Percentiles rank a stretch among this genome's conserved stretches.
Evolutionary conservation across 2,888 invertebrate species (phyloP).

Genomic region (Podabrus alpinus): DNA sequence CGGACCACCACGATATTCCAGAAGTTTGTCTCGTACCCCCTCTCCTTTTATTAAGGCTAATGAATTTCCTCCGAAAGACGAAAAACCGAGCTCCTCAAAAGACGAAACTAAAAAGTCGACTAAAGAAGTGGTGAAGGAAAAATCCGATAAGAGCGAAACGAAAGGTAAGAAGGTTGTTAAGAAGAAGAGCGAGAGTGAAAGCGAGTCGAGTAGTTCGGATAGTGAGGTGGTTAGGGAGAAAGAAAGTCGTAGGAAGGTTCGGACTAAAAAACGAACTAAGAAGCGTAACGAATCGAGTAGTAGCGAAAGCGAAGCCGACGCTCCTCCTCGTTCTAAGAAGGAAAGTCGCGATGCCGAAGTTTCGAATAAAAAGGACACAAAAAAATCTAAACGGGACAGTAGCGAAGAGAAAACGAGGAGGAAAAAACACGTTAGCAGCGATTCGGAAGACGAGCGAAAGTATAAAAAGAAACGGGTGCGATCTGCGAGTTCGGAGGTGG

Average conservation of each 20-base stretch:
- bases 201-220: conserved; percentile 52
- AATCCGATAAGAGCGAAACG: conserved; percentile 32
- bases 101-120: conserved; percentile 53
- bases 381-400: conserved; percentile 56
- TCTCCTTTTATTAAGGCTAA: conserved; percentile 80
- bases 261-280: conserved; percentile 50
- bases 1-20: conserved; percentile 63
- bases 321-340: conserved; percentile 28
- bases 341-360: conserved; percentile 48
- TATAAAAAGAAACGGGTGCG: conserved; percentile 56
- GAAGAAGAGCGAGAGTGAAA: conserved; percentile 54
- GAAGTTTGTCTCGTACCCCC: conserved; percentile 82
- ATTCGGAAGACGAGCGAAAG: conserved; percentile 65
- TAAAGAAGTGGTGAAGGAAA: conserved; percentile 40
- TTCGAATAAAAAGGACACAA: conserved; percentile 57
- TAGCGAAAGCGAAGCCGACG: conserved; percentile 53
- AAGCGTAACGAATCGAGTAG: conserved; percentile 61
- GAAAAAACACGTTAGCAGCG: conserved; percentile 64
- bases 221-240: conserved; percentile 49
- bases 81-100: conserved; percentile 42
- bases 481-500: conserved; percentile 53
- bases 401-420: conserved; percentile 59
- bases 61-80: conserved; percentile 61
- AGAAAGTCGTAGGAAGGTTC: conserved; percentile 47
- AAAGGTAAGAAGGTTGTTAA: conserved; percentile 50